A percentile compares a stretch with the other conserved stretches of the same genome.
These are phyloP conservation scores for Ancistrus triradiatus DNA, from an alignment of 2,113 vertebrate genomes.

Conservation along the genomic window DNA sequence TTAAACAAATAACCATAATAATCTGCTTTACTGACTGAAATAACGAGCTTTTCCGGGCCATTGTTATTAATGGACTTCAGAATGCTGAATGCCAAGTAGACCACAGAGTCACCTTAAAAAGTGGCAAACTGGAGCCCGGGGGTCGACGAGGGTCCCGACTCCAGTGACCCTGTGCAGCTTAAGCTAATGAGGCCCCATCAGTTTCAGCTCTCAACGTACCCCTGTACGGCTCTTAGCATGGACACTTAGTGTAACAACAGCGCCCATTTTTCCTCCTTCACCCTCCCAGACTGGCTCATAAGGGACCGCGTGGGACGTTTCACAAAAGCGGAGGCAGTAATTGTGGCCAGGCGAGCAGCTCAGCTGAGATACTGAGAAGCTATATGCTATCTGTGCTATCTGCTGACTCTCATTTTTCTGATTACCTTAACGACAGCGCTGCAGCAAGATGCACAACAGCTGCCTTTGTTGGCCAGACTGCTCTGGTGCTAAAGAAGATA, in stretches of 20 bases:
- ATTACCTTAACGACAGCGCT: conserved; percentile 22
- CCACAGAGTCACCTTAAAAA: not conserved
- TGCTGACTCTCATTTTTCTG: conserved; percentile 30
- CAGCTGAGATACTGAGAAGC: not conserved
- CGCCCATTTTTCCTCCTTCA: conserved; percentile 1
- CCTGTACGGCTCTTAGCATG: not conserved
- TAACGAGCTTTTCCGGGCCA: conserved; percentile 57
- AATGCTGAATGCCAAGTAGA: conserved; percentile 57
- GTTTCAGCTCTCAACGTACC: not conserved
- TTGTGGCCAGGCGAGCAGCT: conserved; percentile 21
- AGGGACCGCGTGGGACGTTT: conserved; percentile 26
- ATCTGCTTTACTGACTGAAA: conserved; percentile 56
- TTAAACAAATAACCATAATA: conserved; percentile 72
- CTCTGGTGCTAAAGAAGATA: conserved; percentile 34
- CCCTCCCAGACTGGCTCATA: conserved; percentile 5
- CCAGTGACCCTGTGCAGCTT: not conserved
- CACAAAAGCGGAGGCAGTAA: conserved; percentile 27
- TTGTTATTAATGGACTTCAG: conserved; percentile 54
- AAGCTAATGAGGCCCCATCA: conserved; percentile 16
- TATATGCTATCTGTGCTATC: conserved; percentile 1
- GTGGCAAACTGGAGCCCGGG: conserved; percentile 1
- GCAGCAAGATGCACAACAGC: conserved; percentile 32
- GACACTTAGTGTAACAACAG: not conserved
- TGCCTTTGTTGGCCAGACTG: conserved; percentile 37
- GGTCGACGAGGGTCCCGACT: conserved; percentile 3